Evolutionary conservation across 2,888 invertebrate genomes (phyloP).

Genomic region (Rapana venosa): DNA sequence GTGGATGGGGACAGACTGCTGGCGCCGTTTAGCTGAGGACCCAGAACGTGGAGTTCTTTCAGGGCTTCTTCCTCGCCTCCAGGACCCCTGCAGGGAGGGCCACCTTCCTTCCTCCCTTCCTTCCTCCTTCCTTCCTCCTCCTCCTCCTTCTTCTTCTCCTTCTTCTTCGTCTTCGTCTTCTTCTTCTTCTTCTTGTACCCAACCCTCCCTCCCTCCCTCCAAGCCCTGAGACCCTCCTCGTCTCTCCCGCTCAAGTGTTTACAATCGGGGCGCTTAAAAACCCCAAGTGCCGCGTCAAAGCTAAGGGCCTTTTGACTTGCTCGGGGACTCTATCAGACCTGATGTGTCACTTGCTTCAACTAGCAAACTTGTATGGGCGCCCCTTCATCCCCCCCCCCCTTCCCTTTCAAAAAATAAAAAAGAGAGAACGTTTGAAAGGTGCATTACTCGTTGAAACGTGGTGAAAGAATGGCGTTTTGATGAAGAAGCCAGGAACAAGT

Average conservation of each 20-base stretch:
- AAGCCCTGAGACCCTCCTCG: neutral
- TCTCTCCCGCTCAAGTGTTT: neutral
- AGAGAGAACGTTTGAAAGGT: too few species aligned
- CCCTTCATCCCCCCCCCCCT: too few species aligned
- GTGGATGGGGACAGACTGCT: neutral
- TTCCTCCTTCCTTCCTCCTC: neutral
- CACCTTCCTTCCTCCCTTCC: neutral
- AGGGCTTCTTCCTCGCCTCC: slow-evolving; percentile 11
- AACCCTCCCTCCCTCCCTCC: too few species aligned
- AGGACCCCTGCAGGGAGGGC: neutral
- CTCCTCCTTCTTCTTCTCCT: neutral
- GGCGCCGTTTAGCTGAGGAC: slow-evolving; percentile 22
- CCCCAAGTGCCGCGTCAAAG: neutral
- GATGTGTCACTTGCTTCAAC: neutral
- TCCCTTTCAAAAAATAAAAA: too few species aligned
- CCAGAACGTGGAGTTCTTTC: slow-evolving; percentile 10
- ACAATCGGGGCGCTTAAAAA: neutral
- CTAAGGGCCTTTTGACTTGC: slow-evolving; percentile 12
- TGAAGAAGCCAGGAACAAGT: too few species aligned
- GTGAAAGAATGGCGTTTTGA: too few species aligned
- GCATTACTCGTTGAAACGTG: too few species aligned
- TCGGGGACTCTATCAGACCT: neutral
- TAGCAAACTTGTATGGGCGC: neutral
- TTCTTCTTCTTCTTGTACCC: too few species aligned
- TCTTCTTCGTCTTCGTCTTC: neutral